A percentile compares a stretch with the other conserved stretches of the same genome.
Evolutionary conservation across 2,113 vertebrate species (phyloP).

Genomic region (Balaenoptera acutorostrata): DNA sequence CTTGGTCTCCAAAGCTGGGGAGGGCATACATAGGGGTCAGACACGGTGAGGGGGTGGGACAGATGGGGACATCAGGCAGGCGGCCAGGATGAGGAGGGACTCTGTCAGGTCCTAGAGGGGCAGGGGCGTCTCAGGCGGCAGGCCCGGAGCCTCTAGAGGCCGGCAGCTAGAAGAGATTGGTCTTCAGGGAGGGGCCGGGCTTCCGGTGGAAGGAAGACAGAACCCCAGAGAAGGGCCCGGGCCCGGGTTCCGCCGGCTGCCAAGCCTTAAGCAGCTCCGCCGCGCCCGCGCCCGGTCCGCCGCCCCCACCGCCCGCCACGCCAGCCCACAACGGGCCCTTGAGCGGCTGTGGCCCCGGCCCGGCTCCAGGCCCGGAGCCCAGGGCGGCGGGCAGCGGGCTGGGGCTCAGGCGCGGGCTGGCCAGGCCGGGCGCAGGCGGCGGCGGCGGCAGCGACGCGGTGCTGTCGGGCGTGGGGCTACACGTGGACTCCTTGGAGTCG

Average conservation of each 20-base stretch:
- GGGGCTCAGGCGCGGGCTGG: conserved; percentile 90
- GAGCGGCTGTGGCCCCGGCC: conserved; percentile 86
- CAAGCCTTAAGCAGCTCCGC: conserved; percentile 94
- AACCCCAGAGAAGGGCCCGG: conserved; percentile 94
- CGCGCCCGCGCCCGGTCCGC: conserved; percentile 79
- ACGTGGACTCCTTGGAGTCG: conserved; percentile 95
- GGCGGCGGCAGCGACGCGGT: conserved; percentile 91
- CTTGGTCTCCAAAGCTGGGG: conserved; percentile 21
- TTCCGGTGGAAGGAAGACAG: conserved; percentile 97
- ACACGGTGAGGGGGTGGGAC: background rate
- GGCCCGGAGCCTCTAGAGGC: conserved; percentile 17
- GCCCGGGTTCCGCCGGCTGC: conserved; percentile 92
- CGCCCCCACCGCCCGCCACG: conserved; percentile 85
- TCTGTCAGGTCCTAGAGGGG: background rate
- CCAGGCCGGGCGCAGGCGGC: conserved; percentile 87
- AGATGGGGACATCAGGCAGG: background rate
- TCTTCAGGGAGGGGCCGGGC: conserved; percentile 87
- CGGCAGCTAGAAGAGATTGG: conserved; percentile 92
- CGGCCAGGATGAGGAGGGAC: background rate
- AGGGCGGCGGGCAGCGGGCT: conserved; percentile 82
- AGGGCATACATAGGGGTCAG: background rate
- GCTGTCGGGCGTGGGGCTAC: conserved; percentile 97
- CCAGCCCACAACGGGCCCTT: conserved; percentile 90
- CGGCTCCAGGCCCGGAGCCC: conserved; percentile 81
- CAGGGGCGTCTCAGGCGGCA: background rate